phyloP scores from a whole-genome alignment of 2,888 invertebrate species.

The Dorcus hopei region DNA sequence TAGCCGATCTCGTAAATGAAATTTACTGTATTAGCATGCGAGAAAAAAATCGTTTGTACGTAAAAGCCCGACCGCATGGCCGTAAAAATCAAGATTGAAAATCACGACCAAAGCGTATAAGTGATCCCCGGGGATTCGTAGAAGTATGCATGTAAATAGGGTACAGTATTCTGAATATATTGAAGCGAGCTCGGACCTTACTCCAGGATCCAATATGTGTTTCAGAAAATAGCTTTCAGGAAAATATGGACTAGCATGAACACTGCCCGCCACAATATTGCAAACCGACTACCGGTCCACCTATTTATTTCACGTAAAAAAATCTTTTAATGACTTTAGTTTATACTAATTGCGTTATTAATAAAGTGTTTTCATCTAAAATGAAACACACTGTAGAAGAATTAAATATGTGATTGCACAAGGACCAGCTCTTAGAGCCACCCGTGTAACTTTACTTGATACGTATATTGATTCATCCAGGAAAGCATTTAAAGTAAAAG shows the following conservation, averaged over 20 bases:
- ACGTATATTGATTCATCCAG: too few species aligned
- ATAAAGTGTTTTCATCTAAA: neutral
- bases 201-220: conserved; percentile 46
- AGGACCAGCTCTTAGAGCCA: too few species aligned
- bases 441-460: too few species aligned
- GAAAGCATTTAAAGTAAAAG: neutral
- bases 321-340: neutral
- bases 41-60: too few species aligned
- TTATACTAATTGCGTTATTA: too few species aligned
- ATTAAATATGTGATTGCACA: neutral
- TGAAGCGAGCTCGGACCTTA: conserved; percentile 30
- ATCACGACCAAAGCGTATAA: conserved; percentile 27
- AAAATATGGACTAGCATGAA: conserved; percentile 47
- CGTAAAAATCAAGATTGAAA: conserved; percentile 24
- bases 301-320: conserved; percentile 6
- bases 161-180: conserved; percentile 36
- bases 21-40: too few species aligned
- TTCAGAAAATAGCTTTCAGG: conserved; percentile 45
- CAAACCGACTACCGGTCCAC: conserved; percentile 36
- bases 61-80: neutral
- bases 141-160: conserved; percentile 34
- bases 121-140: conserved; percentile 25
- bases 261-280: conserved; percentile 43
- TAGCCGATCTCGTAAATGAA: too few species aligned
- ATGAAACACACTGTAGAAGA: neutral